Evolutionary conservation across 2,113 vertebrate genomes (phyloP).

Genomic region (Callaeas wilsoni): DNA sequence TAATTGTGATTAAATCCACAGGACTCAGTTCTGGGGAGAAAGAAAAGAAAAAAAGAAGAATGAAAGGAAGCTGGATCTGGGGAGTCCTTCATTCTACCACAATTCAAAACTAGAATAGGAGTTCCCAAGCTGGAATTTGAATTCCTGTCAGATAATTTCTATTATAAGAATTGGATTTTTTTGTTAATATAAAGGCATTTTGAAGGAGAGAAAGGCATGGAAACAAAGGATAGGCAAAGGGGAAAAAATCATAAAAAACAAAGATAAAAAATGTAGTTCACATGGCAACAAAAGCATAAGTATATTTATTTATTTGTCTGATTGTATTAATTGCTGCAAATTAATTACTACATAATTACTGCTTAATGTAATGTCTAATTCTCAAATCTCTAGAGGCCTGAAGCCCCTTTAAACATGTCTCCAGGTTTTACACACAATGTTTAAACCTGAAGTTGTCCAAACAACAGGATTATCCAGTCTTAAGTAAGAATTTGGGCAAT

Average conservation of each 20-base stretch:
- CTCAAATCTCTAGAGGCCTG: neutral
- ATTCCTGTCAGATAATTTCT: neutral
- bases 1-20: neutral
- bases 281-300: neutral
- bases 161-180: neutral
- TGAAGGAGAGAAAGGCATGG: neutral
- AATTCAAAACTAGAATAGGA: neutral
- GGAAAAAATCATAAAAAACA: neutral
- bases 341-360: neutral
- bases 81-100: neutral
- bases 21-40: fast-evolving
- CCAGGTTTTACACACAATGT: neutral
- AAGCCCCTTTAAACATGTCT: neutral
- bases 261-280: neutral
- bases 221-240: neutral
- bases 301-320: neutral
- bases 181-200: neutral
- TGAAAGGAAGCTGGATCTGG: neutral
- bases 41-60: neutral
- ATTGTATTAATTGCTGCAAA: neutral
- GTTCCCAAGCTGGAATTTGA: neutral
- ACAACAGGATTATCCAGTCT: neutral
- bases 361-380: neutral
- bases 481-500: neutral
- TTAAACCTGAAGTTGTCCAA: neutral